Percentiles rank a stretch among this genome's conserved stretches.
phyloP scores from a whole-genome alignment of 2,113 vertebrate genomes.

The Garra rufa region DNA sequence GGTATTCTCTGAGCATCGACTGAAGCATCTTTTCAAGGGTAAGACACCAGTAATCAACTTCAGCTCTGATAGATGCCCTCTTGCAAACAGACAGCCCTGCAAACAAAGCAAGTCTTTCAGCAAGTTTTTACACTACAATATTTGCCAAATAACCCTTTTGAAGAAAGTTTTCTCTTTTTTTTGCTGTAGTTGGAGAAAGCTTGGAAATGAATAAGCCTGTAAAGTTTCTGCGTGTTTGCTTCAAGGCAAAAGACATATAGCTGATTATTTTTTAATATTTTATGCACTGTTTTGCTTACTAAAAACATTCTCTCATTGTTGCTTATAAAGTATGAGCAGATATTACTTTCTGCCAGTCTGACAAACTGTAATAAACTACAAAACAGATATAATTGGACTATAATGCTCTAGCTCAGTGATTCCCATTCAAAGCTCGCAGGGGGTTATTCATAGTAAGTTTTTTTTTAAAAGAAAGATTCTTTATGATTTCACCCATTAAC shows the following conservation, averaged over 20 bases:
- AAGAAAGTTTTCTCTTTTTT: not conserved
- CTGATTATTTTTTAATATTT: conserved; percentile 42
- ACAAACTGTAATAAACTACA: not conserved
- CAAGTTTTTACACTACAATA: not conserved
- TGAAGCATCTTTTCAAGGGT: conserved; percentile 40
- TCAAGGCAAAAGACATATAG: conserved; percentile 17
- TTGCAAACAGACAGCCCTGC: conserved; percentile 1
- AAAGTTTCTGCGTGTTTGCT: not conserved
- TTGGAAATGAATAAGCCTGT: conserved; percentile 43
- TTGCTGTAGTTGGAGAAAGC: conserved; percentile 16
- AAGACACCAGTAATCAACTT: conserved; percentile 29
- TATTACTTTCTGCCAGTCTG: not conserved
- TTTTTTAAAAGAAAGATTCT: not conserved
- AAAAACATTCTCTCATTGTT: not conserved
- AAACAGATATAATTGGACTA: not conserved
- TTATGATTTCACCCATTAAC: not conserved
- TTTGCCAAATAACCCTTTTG: not conserved
- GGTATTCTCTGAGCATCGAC: conserved; percentile 37
- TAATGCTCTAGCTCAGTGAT: not conserved
- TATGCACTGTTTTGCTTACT: conserved; percentile 26
- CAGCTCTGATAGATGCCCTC: conserved; percentile 4
- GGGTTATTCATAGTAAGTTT: not conserved
- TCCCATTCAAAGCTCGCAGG: not conserved
- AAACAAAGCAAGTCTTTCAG: conserved; percentile 14
- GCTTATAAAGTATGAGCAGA: not conserved